Evolutionary conservation across 2,113 vertebrate species (phyloP).

Genomic region (Ondatra zibethicus): DNA sequence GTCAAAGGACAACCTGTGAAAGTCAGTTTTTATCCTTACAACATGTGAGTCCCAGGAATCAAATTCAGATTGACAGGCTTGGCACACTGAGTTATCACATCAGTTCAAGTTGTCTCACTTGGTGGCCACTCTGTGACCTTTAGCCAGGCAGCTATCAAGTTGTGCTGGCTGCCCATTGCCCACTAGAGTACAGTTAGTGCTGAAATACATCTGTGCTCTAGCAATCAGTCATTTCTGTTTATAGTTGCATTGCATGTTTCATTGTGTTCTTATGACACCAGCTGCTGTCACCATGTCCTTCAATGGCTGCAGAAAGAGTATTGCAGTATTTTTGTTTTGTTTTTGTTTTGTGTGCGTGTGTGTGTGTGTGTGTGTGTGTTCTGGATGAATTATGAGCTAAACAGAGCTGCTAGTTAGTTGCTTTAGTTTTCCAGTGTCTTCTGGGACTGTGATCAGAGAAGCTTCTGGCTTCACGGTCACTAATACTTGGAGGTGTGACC

Average conservation of each 20-base stretch:
- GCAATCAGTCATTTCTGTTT: slow-evolving; percentile 3
- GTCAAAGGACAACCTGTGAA: neutral
- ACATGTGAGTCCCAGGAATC: neutral
- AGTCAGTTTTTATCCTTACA: neutral
- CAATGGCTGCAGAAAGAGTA: neutral
- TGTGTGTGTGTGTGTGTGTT: neutral
- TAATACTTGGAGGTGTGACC: neutral
- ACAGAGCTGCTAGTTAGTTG: slow-evolving; percentile 1
- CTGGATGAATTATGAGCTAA: slow-evolving; percentile 20
- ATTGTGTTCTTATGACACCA: slow-evolving; percentile 31
- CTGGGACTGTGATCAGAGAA: neutral
- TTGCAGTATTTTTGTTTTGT: neutral
- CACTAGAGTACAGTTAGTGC: neutral
- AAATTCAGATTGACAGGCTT: neutral
- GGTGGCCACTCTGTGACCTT: neutral
- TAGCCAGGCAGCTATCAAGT: neutral
- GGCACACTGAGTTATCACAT: no score
- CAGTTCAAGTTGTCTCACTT: neutral
- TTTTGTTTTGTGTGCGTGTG: no score
- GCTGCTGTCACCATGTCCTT: neutral
- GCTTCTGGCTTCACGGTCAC: neutral
- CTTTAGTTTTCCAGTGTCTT: slow-evolving; percentile 19
- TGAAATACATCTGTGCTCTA: neutral
- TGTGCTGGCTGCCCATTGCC: neutral
- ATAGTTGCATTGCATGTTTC: neutral